phyloP scores from a whole-genome alignment of 1,140 invertebrate species.

The Cydia strobilella region DNA sequence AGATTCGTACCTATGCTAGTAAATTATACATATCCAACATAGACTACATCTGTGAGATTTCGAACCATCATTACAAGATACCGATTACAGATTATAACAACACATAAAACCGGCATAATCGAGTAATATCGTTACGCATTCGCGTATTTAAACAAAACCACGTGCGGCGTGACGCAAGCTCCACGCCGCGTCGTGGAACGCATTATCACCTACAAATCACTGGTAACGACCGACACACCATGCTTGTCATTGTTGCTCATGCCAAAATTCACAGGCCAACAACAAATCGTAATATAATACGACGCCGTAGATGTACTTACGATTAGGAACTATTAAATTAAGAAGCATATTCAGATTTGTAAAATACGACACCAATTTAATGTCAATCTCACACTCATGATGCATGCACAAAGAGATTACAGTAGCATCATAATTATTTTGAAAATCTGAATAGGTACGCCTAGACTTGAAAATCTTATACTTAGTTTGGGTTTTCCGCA shows the following conservation, averaged over 20 bases:
- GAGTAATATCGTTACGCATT: slow-evolving; percentile 2
- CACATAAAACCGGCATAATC: neutral
- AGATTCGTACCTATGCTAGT: too few species aligned
- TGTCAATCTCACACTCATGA: too few species aligned
- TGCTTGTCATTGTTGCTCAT: slow-evolving; percentile 4
- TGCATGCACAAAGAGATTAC: too few species aligned
- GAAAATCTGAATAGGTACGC: too few species aligned
- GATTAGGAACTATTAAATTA: neutral
- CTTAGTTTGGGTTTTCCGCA: too few species aligned
- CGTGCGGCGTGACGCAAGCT: slow-evolving; percentile 34
- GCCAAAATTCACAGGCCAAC: slow-evolving; percentile 18
- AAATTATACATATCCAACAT: too few species aligned
- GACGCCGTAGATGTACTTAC: neutral
- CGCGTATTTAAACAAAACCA: slow-evolving; percentile 26
- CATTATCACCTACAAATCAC: slow-evolving; percentile 47
- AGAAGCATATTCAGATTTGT: too few species aligned
- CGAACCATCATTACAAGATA: neutral
- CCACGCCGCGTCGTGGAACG: slow-evolving; percentile 32
- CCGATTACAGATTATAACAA: too few species aligned
- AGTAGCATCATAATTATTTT: too few species aligned
- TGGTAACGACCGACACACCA: slow-evolving; percentile 37
- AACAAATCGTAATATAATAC: neutral
- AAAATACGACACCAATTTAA: too few species aligned
- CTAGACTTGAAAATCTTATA: too few species aligned
- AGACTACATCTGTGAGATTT: too few species aligned